Evolutionary conservation across 2,113 vertebrate species (phyloP).

Genomic region (Bucco capensis): DNA sequence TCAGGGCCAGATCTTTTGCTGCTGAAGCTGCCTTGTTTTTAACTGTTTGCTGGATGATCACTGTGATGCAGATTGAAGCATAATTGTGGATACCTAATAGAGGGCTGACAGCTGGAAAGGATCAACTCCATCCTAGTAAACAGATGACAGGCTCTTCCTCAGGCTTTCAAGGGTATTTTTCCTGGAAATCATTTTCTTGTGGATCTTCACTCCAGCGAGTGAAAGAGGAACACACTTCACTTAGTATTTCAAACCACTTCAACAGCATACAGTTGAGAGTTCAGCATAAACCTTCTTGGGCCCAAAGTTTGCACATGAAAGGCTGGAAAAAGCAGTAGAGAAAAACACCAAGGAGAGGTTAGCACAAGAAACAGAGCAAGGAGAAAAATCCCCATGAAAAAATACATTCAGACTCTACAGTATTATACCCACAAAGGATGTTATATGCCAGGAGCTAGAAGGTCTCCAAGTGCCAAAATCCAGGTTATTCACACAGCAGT

Average conservation of each 20-base stretch:
- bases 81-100: background rate
- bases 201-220: background rate
- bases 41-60: background rate
- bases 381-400: constrained; percentile 35
- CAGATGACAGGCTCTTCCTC: background rate
- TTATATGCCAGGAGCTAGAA: background rate
- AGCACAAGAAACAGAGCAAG: constrained; percentile 35
- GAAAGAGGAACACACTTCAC: constrained; percentile 3
- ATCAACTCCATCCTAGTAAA: background rate
- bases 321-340: constrained; percentile 15
- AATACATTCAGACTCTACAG: background rate
- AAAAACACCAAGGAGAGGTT: constrained; percentile 33
- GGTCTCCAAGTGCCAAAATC: background rate
- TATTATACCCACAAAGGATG: background rate
- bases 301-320: background rate
- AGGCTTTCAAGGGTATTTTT: background rate
- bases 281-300: background rate
- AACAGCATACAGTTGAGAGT: background rate
- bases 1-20: background rate
- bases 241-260: background rate
- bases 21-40: background rate
- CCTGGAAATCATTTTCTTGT: background rate
- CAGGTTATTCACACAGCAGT: background rate
- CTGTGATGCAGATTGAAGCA: background rate
- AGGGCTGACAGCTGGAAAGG: background rate